Percentiles rank a stretch among this genome's conserved stretches.
Evolutionary conservation across 2,113 vertebrate genomes (phyloP).

Genomic region (Ancistrus triradiatus): DNA sequence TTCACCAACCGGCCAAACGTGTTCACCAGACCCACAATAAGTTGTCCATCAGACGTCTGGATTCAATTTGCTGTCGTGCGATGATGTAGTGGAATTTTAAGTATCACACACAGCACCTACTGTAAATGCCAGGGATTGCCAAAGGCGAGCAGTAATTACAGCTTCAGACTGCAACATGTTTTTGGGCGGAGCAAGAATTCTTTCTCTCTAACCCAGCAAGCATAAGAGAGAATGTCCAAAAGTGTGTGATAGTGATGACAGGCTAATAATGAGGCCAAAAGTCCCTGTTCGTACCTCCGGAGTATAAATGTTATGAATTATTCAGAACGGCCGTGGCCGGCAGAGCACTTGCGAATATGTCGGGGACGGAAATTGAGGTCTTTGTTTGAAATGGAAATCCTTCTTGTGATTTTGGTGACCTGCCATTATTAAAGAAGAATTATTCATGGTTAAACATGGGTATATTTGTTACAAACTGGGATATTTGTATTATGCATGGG

Average conservation of each 20-base stretch:
- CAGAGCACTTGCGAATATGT: constrained; percentile 45
- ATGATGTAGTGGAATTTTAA: not conserved
- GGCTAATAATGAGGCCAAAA: constrained; percentile 63
- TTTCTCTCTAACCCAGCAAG: constrained; percentile 4
- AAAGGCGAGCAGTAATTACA: constrained; percentile 7
- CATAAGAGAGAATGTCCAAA: too few relatives aligned
- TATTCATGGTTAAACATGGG: too few relatives aligned
- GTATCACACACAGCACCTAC: not conserved
- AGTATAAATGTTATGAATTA: constrained; percentile 58
- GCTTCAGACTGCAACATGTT: not conserved
- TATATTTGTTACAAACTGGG: too few relatives aligned
- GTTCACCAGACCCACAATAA: too few relatives aligned
- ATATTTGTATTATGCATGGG: too few relatives aligned
- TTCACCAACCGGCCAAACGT: too few relatives aligned
- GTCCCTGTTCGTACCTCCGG: constrained; percentile 67
- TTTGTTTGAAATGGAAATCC: constrained; percentile 63
- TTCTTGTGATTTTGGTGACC: constrained; percentile 45
- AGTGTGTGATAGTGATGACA: too few relatives aligned
- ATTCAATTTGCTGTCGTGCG: too few relatives aligned
- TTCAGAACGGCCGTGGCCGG: constrained; percentile 39
- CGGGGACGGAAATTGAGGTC: constrained; percentile 49
- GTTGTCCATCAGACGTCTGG: too few relatives aligned
- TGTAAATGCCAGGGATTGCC: constrained; percentile 18
- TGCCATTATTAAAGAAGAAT: constrained; percentile 26
- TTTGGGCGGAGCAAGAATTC: not conserved